These are phyloP conservation scores for Proteles cristata DNA, from an alignment of 2,113 vertebrate species.

Conservation along the genomic window DNA sequence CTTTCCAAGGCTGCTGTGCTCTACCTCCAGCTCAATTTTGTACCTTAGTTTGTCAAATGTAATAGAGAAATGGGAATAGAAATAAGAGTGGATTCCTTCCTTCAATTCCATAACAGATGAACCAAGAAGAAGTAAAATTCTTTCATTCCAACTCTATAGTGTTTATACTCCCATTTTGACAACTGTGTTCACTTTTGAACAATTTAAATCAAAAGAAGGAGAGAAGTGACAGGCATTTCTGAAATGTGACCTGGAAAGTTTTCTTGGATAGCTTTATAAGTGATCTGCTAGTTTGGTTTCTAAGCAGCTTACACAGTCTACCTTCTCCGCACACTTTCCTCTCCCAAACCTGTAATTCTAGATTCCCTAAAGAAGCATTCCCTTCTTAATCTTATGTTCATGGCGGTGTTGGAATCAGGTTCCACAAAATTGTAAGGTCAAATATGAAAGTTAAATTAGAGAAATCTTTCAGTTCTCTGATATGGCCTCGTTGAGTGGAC, in stretches of 20 bases:
- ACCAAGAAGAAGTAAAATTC: not conserved
- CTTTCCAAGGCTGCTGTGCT: not conserved
- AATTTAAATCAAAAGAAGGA: slow-evolving; percentile 10
- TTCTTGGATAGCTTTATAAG: not conserved
- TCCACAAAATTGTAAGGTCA: not conserved
- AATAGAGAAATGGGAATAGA: not conserved
- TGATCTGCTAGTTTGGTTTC: not conserved
- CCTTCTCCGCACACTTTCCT: not conserved
- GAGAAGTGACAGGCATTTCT: not conserved
- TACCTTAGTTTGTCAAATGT: not conserved
- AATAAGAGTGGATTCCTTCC: not conserved
- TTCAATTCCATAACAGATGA: not conserved
- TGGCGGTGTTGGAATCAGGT: not conserved
- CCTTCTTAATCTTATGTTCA: not conserved
- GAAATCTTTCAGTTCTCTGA: not conserved
- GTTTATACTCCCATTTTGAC: not conserved
- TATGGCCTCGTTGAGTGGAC: not conserved
- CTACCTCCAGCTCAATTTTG: not conserved
- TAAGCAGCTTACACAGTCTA: not conserved
- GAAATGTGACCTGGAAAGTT: not conserved
- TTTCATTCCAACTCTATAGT: not conserved
- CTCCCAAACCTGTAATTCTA: not conserved
- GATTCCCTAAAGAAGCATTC: not conserved
- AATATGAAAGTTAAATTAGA: not conserved
- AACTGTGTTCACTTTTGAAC: not conserved